Conservation (phyloP, 2,797 vertebrate species). For the Mormyrops attenuatus region DNA sequence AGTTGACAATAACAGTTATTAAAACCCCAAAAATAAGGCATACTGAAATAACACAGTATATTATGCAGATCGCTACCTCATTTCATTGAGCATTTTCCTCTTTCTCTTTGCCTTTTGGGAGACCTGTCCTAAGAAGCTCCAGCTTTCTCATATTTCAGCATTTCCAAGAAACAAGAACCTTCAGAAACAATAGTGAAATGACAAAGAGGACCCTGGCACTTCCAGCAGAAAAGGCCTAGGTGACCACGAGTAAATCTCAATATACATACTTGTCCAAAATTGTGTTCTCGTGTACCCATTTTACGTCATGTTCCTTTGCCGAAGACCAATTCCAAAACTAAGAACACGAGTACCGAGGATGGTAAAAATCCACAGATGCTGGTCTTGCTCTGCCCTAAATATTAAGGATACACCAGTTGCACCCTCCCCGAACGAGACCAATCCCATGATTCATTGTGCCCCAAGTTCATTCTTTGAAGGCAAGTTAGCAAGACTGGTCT, state of each 20-base stretch:
- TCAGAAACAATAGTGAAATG: neutral
- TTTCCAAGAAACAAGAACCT: neutral
- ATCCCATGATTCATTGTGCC: neutral
- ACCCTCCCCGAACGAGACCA: neutral
- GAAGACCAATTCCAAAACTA: neutral
- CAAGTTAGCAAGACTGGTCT: neutral
- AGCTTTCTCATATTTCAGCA: neutral
- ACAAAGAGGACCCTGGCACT: neutral
- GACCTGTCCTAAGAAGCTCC: neutral
- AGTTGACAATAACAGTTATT: neutral
- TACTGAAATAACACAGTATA: neutral
- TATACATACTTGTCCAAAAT: neutral
- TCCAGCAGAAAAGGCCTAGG: neutral
- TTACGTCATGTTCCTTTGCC: neutral
- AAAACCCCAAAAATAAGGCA: neutral
- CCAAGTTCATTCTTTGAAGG: neutral
- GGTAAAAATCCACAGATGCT: neutral
- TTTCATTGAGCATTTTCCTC: neutral
- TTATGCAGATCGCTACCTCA: neutral
- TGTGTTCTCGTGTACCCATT: neutral
- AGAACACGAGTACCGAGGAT: neutral
- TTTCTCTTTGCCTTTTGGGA: neutral
- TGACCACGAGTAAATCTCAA: neutral
- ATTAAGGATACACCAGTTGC: neutral
- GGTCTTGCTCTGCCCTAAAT: neutral